Base-by-base conservation (phyloP, 1,140 invertebrate species). In the Stegodyphus dumicola region DNA sequence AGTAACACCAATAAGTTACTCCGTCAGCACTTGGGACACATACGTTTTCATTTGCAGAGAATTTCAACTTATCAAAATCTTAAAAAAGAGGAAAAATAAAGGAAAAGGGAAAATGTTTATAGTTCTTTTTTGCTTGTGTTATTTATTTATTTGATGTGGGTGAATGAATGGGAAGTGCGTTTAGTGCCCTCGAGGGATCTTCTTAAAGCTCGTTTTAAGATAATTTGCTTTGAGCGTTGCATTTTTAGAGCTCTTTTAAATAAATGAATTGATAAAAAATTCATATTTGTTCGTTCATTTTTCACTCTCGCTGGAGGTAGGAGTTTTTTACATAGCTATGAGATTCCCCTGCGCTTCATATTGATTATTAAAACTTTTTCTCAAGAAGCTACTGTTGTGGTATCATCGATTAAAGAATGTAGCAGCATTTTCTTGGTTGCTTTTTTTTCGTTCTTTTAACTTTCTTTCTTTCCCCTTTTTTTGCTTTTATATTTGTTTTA, bases 231-330 rank as follows among this genome's bases (percentile, higher is more conserved):
- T 77, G 66, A 85, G 74, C 73, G 70, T 52, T 76, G 73, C 64
- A 66, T 85, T 85, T 85, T 85, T 65, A 83, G 70, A 71, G 33
- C 51, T 75, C 71, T 75, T 83, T 83, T 83, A 83, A 83, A 83
- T 83, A 66, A 83, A 83, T 75, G 71, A 83, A 73, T 83, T 83
- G 71, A 83, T 83, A 83, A 83, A 83, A 83, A 83, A 83, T 75
- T 83, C 80, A 83, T 83, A 83, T 83, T 83, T 83, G 49, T 75
- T 75, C 80, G 49, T 33, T 67, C 80, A 75, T 83, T 48, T 66
- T 74, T 83, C 80, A 83, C 80, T 51, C 49, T 15, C 64, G 60
- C 56, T 56, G 60, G 52, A 83, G 53, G 66, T 83, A 54, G 52
- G 18, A 2, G 13, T 75, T 83, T 74, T 75, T 74, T 60, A 10